Percentiles rank a stretch among this genome's conserved stretches.
These are phyloP conservation scores for Eubucco bourcierii DNA, from an alignment of 2,113 vertebrate species.

Conservation along the genomic window DNA sequence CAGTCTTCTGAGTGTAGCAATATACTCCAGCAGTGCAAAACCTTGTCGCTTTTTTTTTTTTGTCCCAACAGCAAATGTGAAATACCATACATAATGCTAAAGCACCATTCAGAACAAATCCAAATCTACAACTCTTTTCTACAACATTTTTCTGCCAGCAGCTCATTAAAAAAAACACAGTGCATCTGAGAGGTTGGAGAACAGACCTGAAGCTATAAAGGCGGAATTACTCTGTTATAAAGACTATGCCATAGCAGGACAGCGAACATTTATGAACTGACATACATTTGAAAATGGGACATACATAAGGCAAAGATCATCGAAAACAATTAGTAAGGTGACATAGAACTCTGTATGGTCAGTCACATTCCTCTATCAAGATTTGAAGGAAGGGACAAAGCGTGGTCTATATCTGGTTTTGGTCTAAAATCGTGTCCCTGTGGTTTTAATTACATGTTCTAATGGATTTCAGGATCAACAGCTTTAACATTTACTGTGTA, in stretches of 20 bases:
- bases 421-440: neutral
- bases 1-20: neutral
- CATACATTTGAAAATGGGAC: neutral
- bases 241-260: neutral
- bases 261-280: neutral
- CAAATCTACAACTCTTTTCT: neutral
- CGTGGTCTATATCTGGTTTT: neutral
- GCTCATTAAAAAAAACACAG: neutral
- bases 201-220: neutral
- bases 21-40: neutral
- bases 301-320: neutral
- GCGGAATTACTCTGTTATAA: neutral
- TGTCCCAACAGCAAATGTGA: neutral
- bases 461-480: neutral
- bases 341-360: neutral
- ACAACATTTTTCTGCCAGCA: neutral
- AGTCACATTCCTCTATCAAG: neutral
- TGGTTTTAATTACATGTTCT: neutral
- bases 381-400: neutral
- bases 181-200: neutral
- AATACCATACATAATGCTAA: neutral
- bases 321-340: neutral
- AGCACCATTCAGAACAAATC: neutral
- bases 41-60: neutral
- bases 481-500: neutral